Percentiles rank a stretch among this genome's conserved stretches.
These are phyloP conservation scores for Scaptomyza flava DNA, from an alignment of 2,888 invertebrate genomes.

Conservation along the genomic window DNA sequence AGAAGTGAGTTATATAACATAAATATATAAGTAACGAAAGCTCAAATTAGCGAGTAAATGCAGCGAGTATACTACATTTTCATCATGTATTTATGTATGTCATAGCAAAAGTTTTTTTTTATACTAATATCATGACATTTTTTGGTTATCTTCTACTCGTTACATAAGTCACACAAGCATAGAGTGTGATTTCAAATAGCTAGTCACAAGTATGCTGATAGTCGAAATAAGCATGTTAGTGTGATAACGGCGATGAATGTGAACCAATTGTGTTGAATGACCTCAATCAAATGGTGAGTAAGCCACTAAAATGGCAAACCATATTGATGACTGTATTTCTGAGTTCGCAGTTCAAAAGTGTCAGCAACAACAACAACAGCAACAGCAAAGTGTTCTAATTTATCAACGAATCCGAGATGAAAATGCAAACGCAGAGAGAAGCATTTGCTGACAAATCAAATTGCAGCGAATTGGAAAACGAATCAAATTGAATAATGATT, in stretches of 20 bases:
- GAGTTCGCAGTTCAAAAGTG: slow-evolving; percentile 13
- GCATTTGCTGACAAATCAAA: slow-evolving; percentile 25
- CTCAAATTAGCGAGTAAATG: no score
- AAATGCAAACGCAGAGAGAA: slow-evolving; percentile 9
- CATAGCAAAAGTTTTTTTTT: background rate
- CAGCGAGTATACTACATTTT: background rate
- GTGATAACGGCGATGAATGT: slow-evolving; percentile 1
- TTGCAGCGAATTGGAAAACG: slow-evolving; percentile 22
- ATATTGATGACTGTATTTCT: slow-evolving; percentile 7
- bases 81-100: background rate
- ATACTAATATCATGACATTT: no score
- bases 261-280: slow-evolving; percentile 3
- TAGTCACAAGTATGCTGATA: background rate
- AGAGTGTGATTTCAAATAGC: background rate
- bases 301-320: slow-evolving; percentile 16
- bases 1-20: no score
- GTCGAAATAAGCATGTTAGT: background rate
- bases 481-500: slow-evolving; percentile 22
- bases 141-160: background rate
- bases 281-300: slow-evolving; percentile 7
- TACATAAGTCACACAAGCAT: background rate
- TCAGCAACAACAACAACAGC: background rate
- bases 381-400: slow-evolving; percentile 7
- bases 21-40: no score
- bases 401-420: slow-evolving; percentile 4